These are phyloP conservation scores for Drosophila persimilis DNA, from an alignment of 1,140 invertebrate species.

Conservation along the genomic window DNA sequence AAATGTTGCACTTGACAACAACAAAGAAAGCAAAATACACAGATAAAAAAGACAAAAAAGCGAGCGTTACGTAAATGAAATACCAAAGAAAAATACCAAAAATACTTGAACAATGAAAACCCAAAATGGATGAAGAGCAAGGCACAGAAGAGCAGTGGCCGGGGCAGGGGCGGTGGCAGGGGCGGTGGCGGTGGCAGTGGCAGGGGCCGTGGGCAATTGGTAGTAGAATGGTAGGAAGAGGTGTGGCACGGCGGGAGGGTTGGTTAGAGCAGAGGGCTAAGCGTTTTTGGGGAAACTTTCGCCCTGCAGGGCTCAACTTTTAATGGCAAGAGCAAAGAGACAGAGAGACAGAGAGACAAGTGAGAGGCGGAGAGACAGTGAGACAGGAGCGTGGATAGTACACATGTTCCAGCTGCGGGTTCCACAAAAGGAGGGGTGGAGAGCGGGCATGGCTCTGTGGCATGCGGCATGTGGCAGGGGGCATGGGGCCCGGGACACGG, in stretches of 20 bases:
- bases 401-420: constrained; percentile 74
- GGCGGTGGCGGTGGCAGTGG: constrained; percentile 6
- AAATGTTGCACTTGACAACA: constrained; percentile 72
- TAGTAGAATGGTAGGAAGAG: not conserved
- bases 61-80: constrained; percentile 61
- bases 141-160: too few relatives aligned
- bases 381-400: constrained; percentile 48
- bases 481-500: too few relatives aligned
- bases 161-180: not conserved
- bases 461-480: not conserved
- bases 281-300: constrained; percentile 42
- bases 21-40: constrained; percentile 28
- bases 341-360: constrained; percentile 14
- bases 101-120: constrained; percentile 60
- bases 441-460: not conserved
- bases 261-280: constrained; percentile 42
- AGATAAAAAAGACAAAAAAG: constrained; percentile 27
- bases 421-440: constrained; percentile 5
- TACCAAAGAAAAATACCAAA: constrained; percentile 74
- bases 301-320: constrained; percentile 71
- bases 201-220: not conserved
- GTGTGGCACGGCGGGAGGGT: not conserved
- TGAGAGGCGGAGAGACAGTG: not conserved
- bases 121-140: not conserved
- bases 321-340: constrained; percentile 79